Evolutionary conservation across 2,113 vertebrate species (phyloP), one percentile per base, ranked within the genome.

Genomic region (Oxyruncus cristatus): DNA sequence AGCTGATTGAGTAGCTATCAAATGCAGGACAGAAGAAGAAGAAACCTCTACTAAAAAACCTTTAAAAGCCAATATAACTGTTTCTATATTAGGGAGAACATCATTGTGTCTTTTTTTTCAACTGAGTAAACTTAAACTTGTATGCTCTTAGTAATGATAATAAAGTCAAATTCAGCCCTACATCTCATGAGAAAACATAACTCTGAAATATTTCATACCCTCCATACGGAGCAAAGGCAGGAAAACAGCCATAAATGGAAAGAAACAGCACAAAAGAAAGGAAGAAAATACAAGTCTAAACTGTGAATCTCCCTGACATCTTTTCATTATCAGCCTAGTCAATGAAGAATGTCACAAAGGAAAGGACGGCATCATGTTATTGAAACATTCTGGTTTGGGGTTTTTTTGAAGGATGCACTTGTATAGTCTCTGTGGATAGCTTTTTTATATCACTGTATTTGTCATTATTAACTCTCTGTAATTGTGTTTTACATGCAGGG

Each of bases 121-220:
- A 95, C 68, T 5, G 68, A 96, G 92, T 90, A 79, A 93, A 93
- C 95, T 62, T 95, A 84, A 94, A 93, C 62, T 89, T 86, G 62
- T 21, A 35, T 68, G 74, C 82, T 96, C 50, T 50, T 68, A 47
- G 55, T 88, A 93, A 95, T 65, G 37, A 81, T 52, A 86, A 89
- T 50, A 81, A 95, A 93, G 93, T 91, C 62, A 91, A 92, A 95
- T 96, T 88, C 81, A 89, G 76, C 67, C 81, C 39, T 87, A 89
- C 46, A 46, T 85, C 56, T 96, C 80, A 63, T 30, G 18, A 21
- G 89, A 95, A 92, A 97, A 93, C 3, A 13, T 39, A 77, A 75
- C 63, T 94, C 75, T 63, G 55, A 85, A 92, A 83, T 93, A 94
- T 93, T 97, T 93, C 91, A 44, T 85, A 73, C 55, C 35, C 72